Conservation (phyloP, 2,797 vertebrate genomes). For the Eulemur rubriventer region DNA sequence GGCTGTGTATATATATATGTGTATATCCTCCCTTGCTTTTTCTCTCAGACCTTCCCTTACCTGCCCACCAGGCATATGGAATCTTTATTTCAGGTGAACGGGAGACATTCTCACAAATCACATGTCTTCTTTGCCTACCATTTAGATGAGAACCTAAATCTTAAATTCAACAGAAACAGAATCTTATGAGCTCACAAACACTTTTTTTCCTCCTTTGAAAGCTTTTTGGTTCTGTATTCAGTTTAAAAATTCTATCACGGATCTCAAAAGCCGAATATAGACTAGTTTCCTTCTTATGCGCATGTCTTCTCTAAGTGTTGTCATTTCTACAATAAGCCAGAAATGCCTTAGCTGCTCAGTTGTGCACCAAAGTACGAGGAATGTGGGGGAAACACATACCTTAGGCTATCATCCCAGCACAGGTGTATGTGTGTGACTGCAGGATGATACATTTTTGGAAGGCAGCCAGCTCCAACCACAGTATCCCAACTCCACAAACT, state of each 20-base stretch:
- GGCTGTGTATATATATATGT: no score
- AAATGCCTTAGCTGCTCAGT: neutral
- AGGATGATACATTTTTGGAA: accelerated
- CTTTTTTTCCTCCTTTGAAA: neutral
- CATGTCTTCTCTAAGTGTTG: neutral
- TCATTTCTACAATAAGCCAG: neutral
- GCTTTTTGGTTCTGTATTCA: accelerated
- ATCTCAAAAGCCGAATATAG: neutral
- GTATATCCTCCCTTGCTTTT: neutral
- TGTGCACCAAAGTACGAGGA: neutral
- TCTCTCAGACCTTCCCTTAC: no score
- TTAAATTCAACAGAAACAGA: neutral
- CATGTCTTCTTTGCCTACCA: neutral
- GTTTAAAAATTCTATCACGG: neutral
- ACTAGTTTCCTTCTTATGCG: neutral
- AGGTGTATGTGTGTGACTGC: accelerated
- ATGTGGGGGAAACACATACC: accelerated
- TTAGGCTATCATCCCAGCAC: accelerated
- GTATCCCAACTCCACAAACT: accelerated
- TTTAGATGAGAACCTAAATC: neutral
- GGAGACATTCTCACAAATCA: neutral
- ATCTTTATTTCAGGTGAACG: neutral
- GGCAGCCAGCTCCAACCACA: neutral
- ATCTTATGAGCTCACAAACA: neutral
- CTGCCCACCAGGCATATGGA: accelerated